Evolutionary conservation across 2,113 vertebrate species (phyloP).

Genomic region (Tyrannus savana): DNA sequence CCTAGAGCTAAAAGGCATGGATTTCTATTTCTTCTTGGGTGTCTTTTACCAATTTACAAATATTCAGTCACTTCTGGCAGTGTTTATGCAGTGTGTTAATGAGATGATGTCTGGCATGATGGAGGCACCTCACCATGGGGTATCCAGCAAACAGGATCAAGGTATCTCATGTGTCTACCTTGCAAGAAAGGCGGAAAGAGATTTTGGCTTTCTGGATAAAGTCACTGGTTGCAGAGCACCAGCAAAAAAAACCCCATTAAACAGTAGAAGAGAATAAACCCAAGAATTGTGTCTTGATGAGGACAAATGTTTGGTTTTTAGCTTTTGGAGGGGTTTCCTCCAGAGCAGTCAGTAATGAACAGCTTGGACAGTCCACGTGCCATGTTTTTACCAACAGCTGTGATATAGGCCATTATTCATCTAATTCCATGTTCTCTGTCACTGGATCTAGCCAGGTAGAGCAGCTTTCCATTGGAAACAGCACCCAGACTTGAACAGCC

Average conservation of each 20-base stretch:
- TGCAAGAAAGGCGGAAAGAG: background rate
- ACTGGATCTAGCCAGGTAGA: background rate
- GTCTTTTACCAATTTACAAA: background rate
- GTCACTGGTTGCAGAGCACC: background rate
- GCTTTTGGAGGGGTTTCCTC: background rate
- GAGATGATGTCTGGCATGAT: rapidly evolving
- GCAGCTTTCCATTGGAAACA: background rate
- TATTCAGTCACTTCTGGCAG: background rate
- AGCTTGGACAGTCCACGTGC: background rate
- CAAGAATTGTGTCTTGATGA: background rate
- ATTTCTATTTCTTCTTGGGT: background rate
- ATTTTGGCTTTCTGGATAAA: background rate
- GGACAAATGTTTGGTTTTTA: background rate
- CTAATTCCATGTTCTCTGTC: background rate
- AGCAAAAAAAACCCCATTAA: background rate
- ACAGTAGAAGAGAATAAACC: background rate
- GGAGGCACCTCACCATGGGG: rapidly evolving
- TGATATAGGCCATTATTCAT: background rate
- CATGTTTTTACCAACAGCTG: background rate
- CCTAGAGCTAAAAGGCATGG: background rate
- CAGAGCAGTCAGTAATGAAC: too few relatives aligned
- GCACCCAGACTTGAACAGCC: background rate
- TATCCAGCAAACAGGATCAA: background rate
- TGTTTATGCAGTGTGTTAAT: rapidly evolving
- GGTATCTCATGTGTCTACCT: background rate